Evolutionary conservation across 2,888 invertebrate genomes (phyloP).

Genomic region (Fragum whitleyi): DNA sequence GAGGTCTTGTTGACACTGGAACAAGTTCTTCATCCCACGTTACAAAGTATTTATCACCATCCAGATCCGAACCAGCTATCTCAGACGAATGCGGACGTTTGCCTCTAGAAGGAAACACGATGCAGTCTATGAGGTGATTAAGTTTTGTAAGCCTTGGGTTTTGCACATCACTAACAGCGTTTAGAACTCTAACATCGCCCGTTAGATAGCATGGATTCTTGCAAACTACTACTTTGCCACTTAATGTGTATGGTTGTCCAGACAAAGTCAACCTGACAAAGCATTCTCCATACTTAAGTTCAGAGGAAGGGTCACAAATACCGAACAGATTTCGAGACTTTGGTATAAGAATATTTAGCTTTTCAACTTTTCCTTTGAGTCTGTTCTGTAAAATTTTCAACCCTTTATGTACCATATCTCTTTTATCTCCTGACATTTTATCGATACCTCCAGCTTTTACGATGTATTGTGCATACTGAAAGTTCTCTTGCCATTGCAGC

Average conservation of each 20-base stretch:
- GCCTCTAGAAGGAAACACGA: constrained; percentile 85
- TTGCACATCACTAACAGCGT: constrained; percentile 72
- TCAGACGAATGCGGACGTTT: constrained; percentile 84
- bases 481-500: constrained; percentile 45
- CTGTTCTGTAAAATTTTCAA: constrained; percentile 32
- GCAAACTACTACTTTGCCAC: constrained; percentile 82
- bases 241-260: constrained; percentile 50
- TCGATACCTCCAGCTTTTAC: constrained; percentile 12
- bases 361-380: constrained; percentile 25
- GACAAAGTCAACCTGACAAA: constrained; percentile 70
- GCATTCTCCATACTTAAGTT: constrained; percentile 81
- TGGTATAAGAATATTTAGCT: constrained; percentile 42
- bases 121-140: constrained; percentile 82
- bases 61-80: constrained; percentile 85
- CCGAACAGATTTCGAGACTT: constrained; percentile 81
- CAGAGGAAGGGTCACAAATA: constrained; percentile 81
- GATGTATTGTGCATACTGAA: constrained; percentile 39
- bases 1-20: constrained; percentile 53
- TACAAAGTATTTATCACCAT: constrained; percentile 85
- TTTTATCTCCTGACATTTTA: background rate
- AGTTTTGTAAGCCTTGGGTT: constrained; percentile 55
- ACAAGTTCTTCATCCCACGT: constrained; percentile 82
- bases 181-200: constrained; percentile 84
- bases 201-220: constrained; percentile 85
- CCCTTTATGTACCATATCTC: background rate